Base-by-base conservation (phyloP, 1,140 invertebrate species). In the Odontomachus brunneus region DNA sequence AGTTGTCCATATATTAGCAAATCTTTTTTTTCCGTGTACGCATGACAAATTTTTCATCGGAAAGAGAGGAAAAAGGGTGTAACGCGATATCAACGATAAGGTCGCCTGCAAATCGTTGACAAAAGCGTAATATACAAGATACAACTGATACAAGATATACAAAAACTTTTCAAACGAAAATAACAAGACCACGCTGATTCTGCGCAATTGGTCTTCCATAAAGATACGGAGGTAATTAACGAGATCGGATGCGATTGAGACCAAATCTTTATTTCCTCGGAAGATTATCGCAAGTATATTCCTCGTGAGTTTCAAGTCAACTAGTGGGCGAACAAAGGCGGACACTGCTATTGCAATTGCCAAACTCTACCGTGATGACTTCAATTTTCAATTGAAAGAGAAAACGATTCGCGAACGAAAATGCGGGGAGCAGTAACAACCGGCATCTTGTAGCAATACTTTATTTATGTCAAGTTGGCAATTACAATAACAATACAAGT, bases 401-500 rank as follows among this genome's bases (percentile, higher is more conserved):
- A 29, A 33, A 55, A 5, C 14, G 49, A 19, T 48, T 65, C 12
- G n/a, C 26, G 7, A 74, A 74, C 7, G n/a, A 33, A 65, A 53
- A 65, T 76, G 26, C 72, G n/a, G 57, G 59, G 9, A 76, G 60
- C 26, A 66, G 3, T 33, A 74, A 49, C 17, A 24, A 17, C 17
- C 57, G 44, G 11, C 53, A 38, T 60, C 82, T 86, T 84, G 81
- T 89, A 81, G 62, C 82, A 83, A 84, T 88, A 81, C 63, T 90
- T 89, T 91, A 91, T 91, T 33, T 91, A 89, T 86, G 76, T 89
- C 76, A 89, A 89, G 84, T 90, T 89, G 87, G 85, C 88, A 90
- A 91, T 90, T 90, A 91, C 89, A 91, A 87, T 90, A 91, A 89
- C 87, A 90, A 85, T 89, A 89, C 73, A 86, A n/a, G 63, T 83